Percentiles rank a stretch among this genome's conserved stretches.
These are phyloP conservation scores for Himalopsyche japonica DNA, from an alignment of 2,888 invertebrate species.

Conservation along the genomic window DNA sequence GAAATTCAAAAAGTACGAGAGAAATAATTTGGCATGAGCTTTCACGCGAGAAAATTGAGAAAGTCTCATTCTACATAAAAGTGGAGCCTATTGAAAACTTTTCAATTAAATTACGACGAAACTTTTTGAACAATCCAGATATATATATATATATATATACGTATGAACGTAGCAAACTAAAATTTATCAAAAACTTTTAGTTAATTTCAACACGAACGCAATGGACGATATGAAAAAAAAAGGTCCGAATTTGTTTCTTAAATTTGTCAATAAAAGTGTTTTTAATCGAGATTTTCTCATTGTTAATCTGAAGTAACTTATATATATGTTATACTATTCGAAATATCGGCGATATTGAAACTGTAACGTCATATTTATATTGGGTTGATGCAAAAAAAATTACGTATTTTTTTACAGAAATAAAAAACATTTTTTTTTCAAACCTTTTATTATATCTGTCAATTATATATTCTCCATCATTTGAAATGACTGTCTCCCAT, in stretches of 20 bases:
- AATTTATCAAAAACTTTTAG: background rate
- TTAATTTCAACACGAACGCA: background rate
- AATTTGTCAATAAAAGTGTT: background rate
- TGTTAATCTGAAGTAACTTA: too few species aligned
- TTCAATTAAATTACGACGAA: background rate
- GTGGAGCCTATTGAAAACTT: background rate
- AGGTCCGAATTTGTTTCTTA: background rate
- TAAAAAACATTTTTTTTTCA: too few species aligned
- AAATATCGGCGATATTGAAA: too few species aligned
- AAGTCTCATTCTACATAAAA: background rate
- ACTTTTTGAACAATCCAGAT: background rate
- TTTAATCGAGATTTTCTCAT: background rate
- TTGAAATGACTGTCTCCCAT: too few species aligned
- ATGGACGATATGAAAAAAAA: background rate
- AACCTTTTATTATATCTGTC: too few species aligned
- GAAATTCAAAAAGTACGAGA: background rate
- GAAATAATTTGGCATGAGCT: background rate
- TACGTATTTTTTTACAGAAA: too few species aligned
- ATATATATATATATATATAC: background rate
- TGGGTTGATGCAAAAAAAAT: too few species aligned
- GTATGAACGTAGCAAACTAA: background rate
- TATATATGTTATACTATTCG: too few species aligned
- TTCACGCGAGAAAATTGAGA: background rate
- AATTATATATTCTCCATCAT: too few species aligned
- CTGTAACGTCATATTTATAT: background rate